These are phyloP conservation scores for Urocyon cinereoargenteus DNA, from an alignment of 2,797 vertebrate species.

Conservation along the genomic window DNA sequence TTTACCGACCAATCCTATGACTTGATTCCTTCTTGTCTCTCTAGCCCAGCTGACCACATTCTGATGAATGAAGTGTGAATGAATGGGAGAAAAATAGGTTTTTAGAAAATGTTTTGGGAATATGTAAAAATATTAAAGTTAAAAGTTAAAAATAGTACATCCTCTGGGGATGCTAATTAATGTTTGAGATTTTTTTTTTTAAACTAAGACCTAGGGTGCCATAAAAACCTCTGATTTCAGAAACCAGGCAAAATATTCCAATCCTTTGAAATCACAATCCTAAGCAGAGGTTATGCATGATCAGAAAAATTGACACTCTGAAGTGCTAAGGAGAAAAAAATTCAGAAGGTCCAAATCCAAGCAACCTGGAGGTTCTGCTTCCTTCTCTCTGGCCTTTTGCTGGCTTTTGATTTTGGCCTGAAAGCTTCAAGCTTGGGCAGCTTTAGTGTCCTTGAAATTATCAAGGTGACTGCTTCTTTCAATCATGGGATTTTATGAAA, in stretches of 20 bases:
- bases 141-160: constrained; percentile 45
- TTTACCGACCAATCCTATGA: constrained; percentile 42
- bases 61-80: constrained; percentile 32
- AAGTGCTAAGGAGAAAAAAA: not conserved
- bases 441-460: constrained; percentile 25
- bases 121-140: not conserved
- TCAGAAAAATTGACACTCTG: not conserved
- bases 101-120: not conserved
- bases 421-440: not conserved
- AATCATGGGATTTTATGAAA: constrained; percentile 49
- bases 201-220: not conserved
- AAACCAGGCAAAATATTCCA: not conserved
- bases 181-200: constrained; percentile 14
- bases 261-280: not conserved
- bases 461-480: constrained; percentile 71
- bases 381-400: not conserved
- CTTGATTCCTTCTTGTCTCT: constrained; percentile 1
- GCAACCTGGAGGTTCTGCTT: not conserved
- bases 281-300: not conserved
- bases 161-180: not conserved
- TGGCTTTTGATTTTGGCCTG: constrained; percentile 74
- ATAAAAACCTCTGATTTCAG: constrained; percentile 44
- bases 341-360: not conserved
- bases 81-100: constrained; percentile 20
- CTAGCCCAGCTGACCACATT: not conserved